Evolutionary conservation across 64 coral and sea anemone species (phyloP).

Genomic region (Hydrozoanthus tunicans): DNA sequence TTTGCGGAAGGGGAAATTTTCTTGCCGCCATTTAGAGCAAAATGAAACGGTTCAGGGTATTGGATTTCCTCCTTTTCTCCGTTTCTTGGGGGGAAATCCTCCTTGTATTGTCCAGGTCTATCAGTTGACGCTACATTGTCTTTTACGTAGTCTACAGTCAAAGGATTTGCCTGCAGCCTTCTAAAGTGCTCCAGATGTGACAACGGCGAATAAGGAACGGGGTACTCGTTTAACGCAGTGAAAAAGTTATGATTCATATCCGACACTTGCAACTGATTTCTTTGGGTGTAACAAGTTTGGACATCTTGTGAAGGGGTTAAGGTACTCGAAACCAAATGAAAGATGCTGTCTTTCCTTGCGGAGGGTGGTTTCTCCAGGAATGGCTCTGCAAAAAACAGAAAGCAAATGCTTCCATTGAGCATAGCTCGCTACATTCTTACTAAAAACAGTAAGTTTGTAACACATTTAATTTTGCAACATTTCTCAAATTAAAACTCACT

Average conservation of each 20-base stretch:
- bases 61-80: neutral
- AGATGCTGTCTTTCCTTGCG: neutral
- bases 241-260: slow-evolving; percentile 49
- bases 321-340: neutral
- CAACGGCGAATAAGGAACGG: neutral
- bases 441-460: neutral
- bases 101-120: slow-evolving; percentile 9
- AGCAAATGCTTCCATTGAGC: slow-evolving; percentile 2
- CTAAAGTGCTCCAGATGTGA: neutral
- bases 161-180: slow-evolving; percentile 5
- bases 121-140: neutral
- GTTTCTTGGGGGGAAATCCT: neutral
- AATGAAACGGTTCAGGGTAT: neutral
- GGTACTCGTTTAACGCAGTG: neutral
- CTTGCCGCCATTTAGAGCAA: neutral
- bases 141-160: slow-evolving; percentile 24
- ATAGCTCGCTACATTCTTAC: neutral
- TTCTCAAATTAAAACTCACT: neutral
- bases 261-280: neutral
- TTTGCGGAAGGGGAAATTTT: neutral
- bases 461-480: neutral
- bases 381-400: slow-evolving; percentile 22
- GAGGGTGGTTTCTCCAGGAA: slow-evolving; percentile 9
- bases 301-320: slow-evolving; percentile 2
- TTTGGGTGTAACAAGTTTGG: neutral